A percentile compares a stretch with the other conserved stretches of the same genome.
Evolutionary conservation across 2,797 vertebrate species (phyloP).

Genomic region (Manis crassicaudata): DNA sequence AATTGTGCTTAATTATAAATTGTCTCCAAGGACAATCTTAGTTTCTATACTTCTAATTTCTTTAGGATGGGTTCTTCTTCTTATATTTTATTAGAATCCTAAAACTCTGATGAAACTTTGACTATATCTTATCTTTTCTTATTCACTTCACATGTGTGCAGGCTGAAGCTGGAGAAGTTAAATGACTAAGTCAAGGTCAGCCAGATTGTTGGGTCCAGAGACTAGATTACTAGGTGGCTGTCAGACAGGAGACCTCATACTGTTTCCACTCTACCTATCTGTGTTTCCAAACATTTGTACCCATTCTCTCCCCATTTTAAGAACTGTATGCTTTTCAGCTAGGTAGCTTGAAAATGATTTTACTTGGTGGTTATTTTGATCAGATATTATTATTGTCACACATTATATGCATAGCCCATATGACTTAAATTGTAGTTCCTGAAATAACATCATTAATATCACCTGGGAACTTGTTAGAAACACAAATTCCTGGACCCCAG

Average conservation of each 20-base stretch:
- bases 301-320: not conserved
- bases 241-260: not conserved
- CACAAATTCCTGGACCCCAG: not conserved
- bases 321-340: not conserved
- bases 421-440: not conserved
- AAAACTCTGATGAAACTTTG: not conserved
- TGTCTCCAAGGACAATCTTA: not conserved
- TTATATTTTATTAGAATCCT: conserved; percentile 5
- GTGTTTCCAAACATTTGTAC: not conserved
- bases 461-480: not conserved
- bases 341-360: not conserved
- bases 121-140: not conserved
- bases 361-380: not conserved
- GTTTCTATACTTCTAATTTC: not conserved
- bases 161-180: not conserved
- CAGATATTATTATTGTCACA: not conserved
- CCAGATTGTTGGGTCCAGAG: not conserved
- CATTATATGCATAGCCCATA: not conserved
- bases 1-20: conserved; percentile 11
- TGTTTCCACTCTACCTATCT: not conserved
- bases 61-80: not conserved
- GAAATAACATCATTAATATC: not conserved
- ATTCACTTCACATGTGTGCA: not conserved
- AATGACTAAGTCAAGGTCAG: not conserved
- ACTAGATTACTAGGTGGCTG: not conserved